Conservation (phyloP, 2,113 vertebrate species). For the Manacus vitellinus region DNA sequence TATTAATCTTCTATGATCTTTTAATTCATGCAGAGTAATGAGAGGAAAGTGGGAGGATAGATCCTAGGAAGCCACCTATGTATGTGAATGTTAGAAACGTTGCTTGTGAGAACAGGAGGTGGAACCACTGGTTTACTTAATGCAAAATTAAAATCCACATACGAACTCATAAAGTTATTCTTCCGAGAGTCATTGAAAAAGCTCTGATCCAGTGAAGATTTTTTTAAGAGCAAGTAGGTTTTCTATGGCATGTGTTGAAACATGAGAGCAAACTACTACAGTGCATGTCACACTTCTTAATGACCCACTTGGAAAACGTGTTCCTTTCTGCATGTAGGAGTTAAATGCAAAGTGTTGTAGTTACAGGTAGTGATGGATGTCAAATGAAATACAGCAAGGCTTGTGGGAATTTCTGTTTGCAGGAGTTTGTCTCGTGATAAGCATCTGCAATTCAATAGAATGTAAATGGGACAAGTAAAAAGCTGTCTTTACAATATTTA, state of each 20-base stretch:
- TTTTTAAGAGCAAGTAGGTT: neutral
- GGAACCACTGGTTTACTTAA: neutral
- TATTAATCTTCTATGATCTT: neutral
- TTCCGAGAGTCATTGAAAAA: neutral
- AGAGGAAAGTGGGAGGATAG: neutral
- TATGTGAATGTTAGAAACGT: neutral
- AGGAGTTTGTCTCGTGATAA: neutral
- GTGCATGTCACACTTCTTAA: slow-evolving; percentile 41
- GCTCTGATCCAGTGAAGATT: slow-evolving; percentile 36
- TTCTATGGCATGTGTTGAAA: slow-evolving; percentile 36
- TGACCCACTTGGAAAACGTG: slow-evolving; percentile 44
- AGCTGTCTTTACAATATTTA: neutral
- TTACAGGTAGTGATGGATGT: neutral
- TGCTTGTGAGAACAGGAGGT: neutral
- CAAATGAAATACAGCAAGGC: neutral
- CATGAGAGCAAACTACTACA: slow-evolving; percentile 17
- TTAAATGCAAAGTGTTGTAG: neutral
- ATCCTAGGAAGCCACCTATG: neutral
- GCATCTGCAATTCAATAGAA: slow-evolving; percentile 6
- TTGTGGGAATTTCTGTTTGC: neutral
- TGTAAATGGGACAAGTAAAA: neutral
- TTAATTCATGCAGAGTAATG: neutral
- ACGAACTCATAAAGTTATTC: neutral
- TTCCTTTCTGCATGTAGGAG: slow-evolving; percentile 45
- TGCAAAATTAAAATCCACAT: neutral